These are phyloP conservation scores for Prinia subflava DNA, from an alignment of 2,113 vertebrate genomes.

Conservation along the genomic window DNA sequence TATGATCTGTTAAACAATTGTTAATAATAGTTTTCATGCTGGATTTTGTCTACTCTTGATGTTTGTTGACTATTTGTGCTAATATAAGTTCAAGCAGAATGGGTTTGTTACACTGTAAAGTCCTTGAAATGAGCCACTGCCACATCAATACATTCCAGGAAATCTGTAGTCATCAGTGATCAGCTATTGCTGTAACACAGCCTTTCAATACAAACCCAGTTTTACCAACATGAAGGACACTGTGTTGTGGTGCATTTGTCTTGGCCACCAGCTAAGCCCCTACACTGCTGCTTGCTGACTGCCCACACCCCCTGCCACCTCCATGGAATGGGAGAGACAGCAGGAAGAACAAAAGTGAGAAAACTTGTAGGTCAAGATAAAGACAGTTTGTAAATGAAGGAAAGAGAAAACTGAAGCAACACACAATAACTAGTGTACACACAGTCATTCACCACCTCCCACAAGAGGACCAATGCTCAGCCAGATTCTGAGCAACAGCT, in stretches of 20 bases:
- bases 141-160: neutral
- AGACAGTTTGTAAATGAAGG: neutral
- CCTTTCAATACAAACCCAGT: neutral
- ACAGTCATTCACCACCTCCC: neutral
- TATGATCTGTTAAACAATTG: neutral
- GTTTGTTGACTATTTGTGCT: neutral
- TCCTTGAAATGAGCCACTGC: neutral
- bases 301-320: fast-evolving
- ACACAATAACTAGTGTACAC: neutral
- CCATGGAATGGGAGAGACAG: neutral
- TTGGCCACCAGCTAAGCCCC: neutral
- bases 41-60: neutral
- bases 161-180: neutral
- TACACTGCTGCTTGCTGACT: neutral
- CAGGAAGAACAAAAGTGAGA: neutral
- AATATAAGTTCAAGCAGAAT: neutral
- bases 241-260: neutral
- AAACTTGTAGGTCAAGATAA: neutral
- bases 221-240: neutral
- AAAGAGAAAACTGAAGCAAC: neutral
- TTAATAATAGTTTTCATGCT: neutral
- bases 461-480: neutral
- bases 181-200: neutral
- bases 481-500: neutral
- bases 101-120: fast-evolving